phyloP scores from a whole-genome alignment of 2,888 invertebrate species.

The Folsomia manolachei region DNA sequence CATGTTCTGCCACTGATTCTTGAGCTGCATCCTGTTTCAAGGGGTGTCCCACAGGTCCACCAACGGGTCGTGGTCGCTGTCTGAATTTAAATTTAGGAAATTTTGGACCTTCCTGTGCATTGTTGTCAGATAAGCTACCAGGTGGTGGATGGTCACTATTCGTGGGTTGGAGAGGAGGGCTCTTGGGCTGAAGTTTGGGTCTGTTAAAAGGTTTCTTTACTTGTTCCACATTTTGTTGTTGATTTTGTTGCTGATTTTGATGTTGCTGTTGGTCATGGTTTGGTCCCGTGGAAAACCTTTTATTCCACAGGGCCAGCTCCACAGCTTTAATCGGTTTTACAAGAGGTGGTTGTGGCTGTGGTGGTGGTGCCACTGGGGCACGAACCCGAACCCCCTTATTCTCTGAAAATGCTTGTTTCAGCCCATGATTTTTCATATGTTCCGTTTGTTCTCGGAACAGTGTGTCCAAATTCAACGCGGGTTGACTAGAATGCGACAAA shows the following conservation, averaged over 20 bases:
- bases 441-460: conserved; percentile 47
- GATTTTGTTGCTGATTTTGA: not conserved
- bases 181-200: not conserved
- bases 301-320: conserved; percentile 1
- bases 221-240: conserved; percentile 23
- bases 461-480: conserved; percentile 40
- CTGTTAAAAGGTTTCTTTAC: conserved; percentile 11
- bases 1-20: not conserved
- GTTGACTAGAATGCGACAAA: not conserved
- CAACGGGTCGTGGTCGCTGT: conserved; percentile 21
- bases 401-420: conserved; percentile 30
- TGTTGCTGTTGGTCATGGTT: not conserved
- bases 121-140: not conserved
- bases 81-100: conserved; percentile 27
- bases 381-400: conserved; percentile 41
- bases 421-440: conserved; percentile 36
- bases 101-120: not conserved
- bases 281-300: not conserved
- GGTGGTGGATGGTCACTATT: not conserved
- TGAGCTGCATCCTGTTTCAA: not conserved
- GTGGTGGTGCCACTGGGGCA: conserved; percentile 27
- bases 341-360: not conserved
- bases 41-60: not conserved
- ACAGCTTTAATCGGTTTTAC: conserved; percentile 28
- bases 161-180: too few relatives aligned